Evolutionary conservation across 2,888 invertebrate species (phyloP), one percentile per base, ranked within the genome.

Genomic region (Micoletzkya japonica): DNA sequence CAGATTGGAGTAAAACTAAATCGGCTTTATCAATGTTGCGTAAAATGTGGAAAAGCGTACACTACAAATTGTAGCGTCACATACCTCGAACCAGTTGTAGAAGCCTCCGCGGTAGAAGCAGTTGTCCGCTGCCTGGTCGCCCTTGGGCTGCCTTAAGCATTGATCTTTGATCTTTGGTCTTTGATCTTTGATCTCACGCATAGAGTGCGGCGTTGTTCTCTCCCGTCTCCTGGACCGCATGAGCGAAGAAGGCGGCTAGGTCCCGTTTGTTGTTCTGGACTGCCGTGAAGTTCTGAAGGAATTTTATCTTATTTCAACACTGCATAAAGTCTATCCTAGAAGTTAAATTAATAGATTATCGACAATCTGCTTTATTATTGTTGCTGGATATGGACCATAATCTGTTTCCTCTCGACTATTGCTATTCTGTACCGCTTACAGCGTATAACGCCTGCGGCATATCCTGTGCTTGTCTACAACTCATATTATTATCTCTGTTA

Each of bases 81-180:
- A 2, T 28, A 37, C 70, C 69, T 81, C 81, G 56, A 82, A 82
- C 82, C 82, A 82, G 64, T 82, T 81, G 76, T 78, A 82, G 75
- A 82, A 82, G 2, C 82, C 82, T 37, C 82, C 82, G 1, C 81
- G 77, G 59, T 82, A 82, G 75, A 81, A 82, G 67, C 82, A 82
- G 59, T 80, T 77, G 36, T 73, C 72, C 0, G 82, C 81, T 2
- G 76, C 73, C 60, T 77, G 68, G 30, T 26, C 58, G 57, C n/a
- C n/a, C n/a, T 30, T 30, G 57, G 44, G 30, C 44, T 57, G 39
- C 20, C 68, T 68, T 36, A 7, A 68, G 39, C n/a, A 4, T 2
- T 28, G 20, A 52, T 34, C 10, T 17, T 28, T 37, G n/a, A 7
- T 17, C 2, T 28, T 59, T 32, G 6, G n/a, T 52, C 6, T 52